A percentile compares a stretch with the other conserved stretches of the same genome.
These are phyloP conservation scores for Pao palembangensis DNA, from an alignment of 2,113 vertebrate genomes.

Conservation along the genomic window DNA sequence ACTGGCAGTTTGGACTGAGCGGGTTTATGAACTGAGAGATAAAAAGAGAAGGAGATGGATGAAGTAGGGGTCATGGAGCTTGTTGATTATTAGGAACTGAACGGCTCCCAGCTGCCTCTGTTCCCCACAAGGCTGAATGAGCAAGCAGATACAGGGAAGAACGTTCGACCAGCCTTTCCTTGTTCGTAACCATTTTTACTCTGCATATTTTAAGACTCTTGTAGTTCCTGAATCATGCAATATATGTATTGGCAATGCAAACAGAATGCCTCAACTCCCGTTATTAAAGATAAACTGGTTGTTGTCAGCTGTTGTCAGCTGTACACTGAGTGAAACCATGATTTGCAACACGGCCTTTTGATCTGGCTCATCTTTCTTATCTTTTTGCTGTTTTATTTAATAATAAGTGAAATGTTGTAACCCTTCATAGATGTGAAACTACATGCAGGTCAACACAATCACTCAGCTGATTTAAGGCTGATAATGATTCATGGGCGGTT, in stretches of 20 bases:
- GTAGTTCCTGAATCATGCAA: not conserved
- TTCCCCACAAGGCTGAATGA: constrained; percentile 35
- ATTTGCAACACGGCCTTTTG: too few species aligned
- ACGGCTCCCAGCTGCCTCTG: constrained; percentile 49
- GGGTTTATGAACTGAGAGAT: constrained; percentile 36
- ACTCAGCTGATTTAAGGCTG: not conserved
- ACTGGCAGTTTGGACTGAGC: constrained; percentile 25
- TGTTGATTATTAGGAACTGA: constrained; percentile 59
- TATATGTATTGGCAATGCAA: too few species aligned
- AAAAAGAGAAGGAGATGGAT: constrained; percentile 25
- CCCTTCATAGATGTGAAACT: not conserved
- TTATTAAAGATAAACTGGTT: too few species aligned
- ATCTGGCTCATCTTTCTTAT: too few species aligned
- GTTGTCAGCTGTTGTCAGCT: too few species aligned
- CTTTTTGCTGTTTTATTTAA: too few species aligned
- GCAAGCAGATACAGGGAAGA: constrained; percentile 5
- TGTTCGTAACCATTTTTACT: not conserved
- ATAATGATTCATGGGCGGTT: not conserved
- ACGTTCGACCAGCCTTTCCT: not conserved
- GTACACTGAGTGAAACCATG: too few species aligned
- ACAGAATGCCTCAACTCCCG: too few species aligned
- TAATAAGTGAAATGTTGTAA: too few species aligned
- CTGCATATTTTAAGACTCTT: not conserved
- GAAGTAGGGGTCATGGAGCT: constrained; percentile 50
- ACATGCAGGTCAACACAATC: not conserved